These are phyloP conservation scores for Otolemur crassicaudatus DNA, from an alignment of 2,797 vertebrate species.

Conservation along the genomic window DNA sequence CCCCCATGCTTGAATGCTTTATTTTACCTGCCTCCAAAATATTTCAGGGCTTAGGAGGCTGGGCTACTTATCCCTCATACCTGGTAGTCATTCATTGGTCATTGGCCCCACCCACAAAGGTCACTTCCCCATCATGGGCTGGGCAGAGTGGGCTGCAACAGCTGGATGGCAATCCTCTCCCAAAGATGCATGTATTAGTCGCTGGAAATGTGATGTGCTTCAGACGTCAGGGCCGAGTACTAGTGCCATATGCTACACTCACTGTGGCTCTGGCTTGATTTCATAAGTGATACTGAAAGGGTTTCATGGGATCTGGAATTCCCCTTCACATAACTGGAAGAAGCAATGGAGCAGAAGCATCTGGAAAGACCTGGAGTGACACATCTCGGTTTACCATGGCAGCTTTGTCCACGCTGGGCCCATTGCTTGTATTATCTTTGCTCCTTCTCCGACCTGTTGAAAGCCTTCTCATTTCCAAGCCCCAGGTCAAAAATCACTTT, in stretches of 20 bases:
- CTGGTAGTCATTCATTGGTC: not conserved
- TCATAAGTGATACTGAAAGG: not conserved
- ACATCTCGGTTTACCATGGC: not conserved
- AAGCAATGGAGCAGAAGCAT: not conserved
- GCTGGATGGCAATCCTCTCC: not conserved
- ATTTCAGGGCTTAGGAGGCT: not conserved
- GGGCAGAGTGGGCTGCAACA: not conserved
- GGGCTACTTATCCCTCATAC: not conserved
- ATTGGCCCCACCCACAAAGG: too few relatives aligned
- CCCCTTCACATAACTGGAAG: not conserved
- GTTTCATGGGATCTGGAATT: not conserved
- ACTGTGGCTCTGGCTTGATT: not conserved
- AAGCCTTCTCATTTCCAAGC: slow-evolving; percentile 34
- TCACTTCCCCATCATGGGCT: not conserved
- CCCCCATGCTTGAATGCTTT: not conserved
- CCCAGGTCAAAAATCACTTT: slow-evolving; percentile 3
- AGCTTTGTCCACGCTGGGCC: not conserved
- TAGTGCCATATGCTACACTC: not conserved
- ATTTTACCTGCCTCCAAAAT: not conserved
- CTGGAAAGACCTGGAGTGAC: not conserved
- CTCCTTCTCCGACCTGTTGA: not conserved
- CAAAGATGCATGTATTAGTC: not conserved
- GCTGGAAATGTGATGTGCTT: not conserved
- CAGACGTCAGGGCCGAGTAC: not conserved
- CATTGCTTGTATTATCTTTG: not conserved